Conservation (phyloP, 2,888 invertebrate genomes). For the Euproctis similis region DNA sequence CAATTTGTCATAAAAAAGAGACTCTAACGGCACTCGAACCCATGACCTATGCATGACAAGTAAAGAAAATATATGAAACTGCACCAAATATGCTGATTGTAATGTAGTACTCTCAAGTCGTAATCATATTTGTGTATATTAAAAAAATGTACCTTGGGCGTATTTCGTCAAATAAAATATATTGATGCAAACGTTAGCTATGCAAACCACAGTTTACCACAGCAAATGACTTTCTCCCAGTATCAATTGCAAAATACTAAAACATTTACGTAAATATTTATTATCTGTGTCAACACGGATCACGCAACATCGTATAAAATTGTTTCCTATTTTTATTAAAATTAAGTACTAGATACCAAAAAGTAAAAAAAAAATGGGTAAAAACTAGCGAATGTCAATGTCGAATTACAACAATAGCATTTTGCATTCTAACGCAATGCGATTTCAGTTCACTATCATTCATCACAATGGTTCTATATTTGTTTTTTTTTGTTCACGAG, state of each 20-base stretch:
- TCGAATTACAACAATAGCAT: conserved; percentile 34
- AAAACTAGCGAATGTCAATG: conserved; percentile 56
- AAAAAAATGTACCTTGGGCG: no score
- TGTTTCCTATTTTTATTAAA: conserved; percentile 20
- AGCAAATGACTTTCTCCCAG: conserved; percentile 21
- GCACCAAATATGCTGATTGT: no score
- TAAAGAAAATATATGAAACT: no score
- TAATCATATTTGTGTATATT: no score
- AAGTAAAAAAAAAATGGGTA: conserved; percentile 11
- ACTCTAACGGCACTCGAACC: no score
- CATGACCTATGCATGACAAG: no score
- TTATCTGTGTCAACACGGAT: conserved; percentile 45
- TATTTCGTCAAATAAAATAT: no score
- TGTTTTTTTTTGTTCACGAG: conserved; percentile 3
- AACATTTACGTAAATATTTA: conserved; percentile 55
- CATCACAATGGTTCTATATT: conserved; percentile 12
- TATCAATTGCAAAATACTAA: conserved; percentile 34
- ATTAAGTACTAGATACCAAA: no score
- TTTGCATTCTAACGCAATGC: conserved; percentile 28
- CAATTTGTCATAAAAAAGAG: no score
- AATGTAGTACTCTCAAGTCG: no score
- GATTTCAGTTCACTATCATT: conserved; percentile 15
- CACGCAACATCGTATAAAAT: conserved; percentile 40
- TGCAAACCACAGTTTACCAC: no score
- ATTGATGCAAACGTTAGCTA: no score